Conservation (phyloP, 2,797 vertebrate species). For the Centropyge bicolor region DNA sequence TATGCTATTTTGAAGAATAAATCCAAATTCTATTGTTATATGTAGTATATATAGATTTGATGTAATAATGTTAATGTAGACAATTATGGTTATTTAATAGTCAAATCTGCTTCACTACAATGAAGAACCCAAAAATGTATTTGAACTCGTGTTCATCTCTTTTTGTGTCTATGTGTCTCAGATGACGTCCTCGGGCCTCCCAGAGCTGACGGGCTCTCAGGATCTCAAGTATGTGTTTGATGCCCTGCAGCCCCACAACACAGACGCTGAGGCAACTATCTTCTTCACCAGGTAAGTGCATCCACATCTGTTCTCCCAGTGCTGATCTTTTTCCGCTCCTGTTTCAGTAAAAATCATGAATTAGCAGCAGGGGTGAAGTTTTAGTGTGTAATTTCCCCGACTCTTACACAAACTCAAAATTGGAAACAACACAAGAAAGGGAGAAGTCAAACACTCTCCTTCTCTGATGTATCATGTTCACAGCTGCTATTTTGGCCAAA, state of each 20-base stretch:
- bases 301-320: neutral
- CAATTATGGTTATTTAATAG: neutral
- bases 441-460: neutral
- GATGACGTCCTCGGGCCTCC: conserved; percentile 97
- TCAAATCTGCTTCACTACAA: neutral
- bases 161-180: conserved; percentile 52
- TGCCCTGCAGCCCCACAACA: conserved; percentile 95
- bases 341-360: neutral
- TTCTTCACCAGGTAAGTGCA: conserved; percentile 94
- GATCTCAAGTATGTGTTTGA: conserved; percentile 97
- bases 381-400: neutral
- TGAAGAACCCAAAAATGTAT: neutral
- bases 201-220: conserved; percentile 92
- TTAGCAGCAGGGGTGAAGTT: neutral
- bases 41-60: neutral
- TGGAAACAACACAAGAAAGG: neutral
- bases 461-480: neutral
- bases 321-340: neutral
- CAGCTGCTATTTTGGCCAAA: conserved; percentile 3
- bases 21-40: neutral
- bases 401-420: neutral
- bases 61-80: neutral
- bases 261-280: conserved; percentile 96
- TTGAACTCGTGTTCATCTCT: neutral
- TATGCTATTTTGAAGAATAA: neutral